Conservation (phyloP, 2,888 invertebrate species). For the Nephrotoma guestfalica region DNA sequence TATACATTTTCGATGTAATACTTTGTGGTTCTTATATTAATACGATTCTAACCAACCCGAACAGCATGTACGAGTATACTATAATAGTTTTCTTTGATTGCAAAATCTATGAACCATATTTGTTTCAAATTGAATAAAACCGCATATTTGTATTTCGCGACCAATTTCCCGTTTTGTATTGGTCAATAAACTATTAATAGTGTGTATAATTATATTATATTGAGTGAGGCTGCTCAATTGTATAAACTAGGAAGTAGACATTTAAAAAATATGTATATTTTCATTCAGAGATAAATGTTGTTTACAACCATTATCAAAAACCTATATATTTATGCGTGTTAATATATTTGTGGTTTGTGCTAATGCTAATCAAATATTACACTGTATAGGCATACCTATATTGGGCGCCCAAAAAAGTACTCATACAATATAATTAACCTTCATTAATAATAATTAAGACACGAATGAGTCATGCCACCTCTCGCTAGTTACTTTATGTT, state of each 20-base stretch:
- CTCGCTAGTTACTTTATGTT: background rate
- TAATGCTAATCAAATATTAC: background rate
- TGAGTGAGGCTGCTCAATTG: background rate
- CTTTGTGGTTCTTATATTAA: background rate
- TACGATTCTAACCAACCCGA: background rate
- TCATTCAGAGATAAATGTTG: background rate
- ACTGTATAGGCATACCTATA: background rate
- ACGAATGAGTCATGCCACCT: background rate
- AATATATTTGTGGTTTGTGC: background rate
- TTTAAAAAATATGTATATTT: background rate
- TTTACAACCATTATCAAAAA: background rate
- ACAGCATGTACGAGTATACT: background rate
- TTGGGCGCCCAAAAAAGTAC: background rate
- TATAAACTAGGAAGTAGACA: background rate
- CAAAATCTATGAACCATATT: background rate
- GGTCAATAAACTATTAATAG: background rate
- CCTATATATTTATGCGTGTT: background rate
- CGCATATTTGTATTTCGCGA: background rate
- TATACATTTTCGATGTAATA: too few relatives aligned
- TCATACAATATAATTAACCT: background rate
- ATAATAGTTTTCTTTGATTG: too few relatives aligned
- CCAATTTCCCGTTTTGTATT: background rate
- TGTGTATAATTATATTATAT: background rate
- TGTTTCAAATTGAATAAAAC: background rate
- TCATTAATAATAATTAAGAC: background rate